phyloP scores from a whole-genome alignment of 1,140 invertebrate species.

The Sycobia sp. region DNA sequence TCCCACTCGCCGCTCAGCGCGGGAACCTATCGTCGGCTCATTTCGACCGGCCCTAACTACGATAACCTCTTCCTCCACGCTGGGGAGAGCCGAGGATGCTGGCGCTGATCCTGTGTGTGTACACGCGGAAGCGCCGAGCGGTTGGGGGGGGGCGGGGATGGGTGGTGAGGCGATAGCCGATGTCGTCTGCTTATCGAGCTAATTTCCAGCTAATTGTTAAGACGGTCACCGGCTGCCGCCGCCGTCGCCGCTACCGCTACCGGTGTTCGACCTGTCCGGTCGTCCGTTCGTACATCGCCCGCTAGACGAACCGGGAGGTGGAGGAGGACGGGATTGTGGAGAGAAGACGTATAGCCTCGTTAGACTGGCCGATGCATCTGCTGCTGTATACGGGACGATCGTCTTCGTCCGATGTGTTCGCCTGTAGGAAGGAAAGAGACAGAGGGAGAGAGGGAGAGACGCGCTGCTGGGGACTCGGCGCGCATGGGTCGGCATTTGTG shows the following conservation, averaged over 20 bases:
- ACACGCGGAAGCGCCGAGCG: too few relatives aligned
- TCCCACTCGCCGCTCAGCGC: background rate
- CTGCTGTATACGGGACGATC: constrained; percentile 18
- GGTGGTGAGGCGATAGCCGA: constrained; percentile 31
- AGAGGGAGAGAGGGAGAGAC: too few relatives aligned
- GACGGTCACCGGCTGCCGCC: background rate
- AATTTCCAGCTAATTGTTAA: constrained; percentile 44
- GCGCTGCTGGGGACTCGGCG: too few relatives aligned
- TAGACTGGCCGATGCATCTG: constrained; percentile 1
- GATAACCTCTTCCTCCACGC: too few relatives aligned
- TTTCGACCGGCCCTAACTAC: too few relatives aligned
- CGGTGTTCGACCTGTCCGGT: constrained; percentile 4
- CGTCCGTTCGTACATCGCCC: background rate
- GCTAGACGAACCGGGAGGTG: too few relatives aligned
- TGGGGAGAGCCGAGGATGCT: too few relatives aligned
- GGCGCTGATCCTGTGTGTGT: too few relatives aligned
- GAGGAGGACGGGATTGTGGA: background rate
- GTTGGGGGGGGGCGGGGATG: too few relatives aligned
- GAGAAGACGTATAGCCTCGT: too few relatives aligned
- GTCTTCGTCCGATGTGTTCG: constrained; percentile 13
- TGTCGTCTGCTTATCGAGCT: constrained; percentile 41
- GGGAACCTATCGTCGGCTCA: background rate
- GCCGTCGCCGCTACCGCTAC: background rate
- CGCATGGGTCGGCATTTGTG: background rate
- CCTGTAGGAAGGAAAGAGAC: too few relatives aligned